A percentile compares a stretch with the other conserved stretches of the same genome.
Conservation (phyloP, 2,888 invertebrate genomes). For the Aricia artaxerxes region DNA sequence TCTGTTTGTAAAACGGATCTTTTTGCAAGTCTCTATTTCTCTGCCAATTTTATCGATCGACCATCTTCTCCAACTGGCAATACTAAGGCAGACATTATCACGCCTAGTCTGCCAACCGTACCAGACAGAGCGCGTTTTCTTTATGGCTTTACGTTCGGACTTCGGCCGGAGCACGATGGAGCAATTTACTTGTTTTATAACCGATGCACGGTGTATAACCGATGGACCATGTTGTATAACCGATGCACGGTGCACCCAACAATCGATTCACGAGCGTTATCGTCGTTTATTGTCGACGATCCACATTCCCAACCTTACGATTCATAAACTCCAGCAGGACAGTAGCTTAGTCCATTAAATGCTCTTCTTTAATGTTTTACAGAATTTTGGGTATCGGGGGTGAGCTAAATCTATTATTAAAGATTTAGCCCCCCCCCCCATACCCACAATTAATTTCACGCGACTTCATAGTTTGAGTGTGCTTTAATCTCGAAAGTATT, state of each 20-base stretch:
- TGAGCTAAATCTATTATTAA: too few species aligned
- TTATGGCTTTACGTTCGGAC: constrained; percentile 23
- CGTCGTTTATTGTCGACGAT: constrained; percentile 12
- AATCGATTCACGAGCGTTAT: neutral
- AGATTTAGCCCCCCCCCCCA: too few species aligned
- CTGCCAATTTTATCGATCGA: neutral
- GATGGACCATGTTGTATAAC: constrained; percentile 4
- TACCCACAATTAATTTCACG: neutral
- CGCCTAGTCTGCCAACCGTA: constrained; percentile 3
- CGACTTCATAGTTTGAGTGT: neutral
- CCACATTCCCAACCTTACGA: neutral
- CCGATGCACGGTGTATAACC: constrained; percentile 14
- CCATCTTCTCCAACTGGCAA: neutral
- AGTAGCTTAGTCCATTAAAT: neutral
- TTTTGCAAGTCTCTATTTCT: neutral
- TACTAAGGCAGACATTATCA: neutral
- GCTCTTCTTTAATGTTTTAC: neutral
- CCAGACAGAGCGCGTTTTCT: constrained; percentile 8
- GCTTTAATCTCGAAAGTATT: neutral
- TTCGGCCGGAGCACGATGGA: constrained; percentile 25
- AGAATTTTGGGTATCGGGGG: too few species aligned
- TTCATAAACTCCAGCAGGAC: neutral
- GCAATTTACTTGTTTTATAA: constrained; percentile 21
- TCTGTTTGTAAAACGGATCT: neutral
- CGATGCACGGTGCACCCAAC: constrained; percentile 22